Evolutionary conservation across 2,888 invertebrate species (phyloP).

Genomic region (Phrixothrix hirtus): DNA sequence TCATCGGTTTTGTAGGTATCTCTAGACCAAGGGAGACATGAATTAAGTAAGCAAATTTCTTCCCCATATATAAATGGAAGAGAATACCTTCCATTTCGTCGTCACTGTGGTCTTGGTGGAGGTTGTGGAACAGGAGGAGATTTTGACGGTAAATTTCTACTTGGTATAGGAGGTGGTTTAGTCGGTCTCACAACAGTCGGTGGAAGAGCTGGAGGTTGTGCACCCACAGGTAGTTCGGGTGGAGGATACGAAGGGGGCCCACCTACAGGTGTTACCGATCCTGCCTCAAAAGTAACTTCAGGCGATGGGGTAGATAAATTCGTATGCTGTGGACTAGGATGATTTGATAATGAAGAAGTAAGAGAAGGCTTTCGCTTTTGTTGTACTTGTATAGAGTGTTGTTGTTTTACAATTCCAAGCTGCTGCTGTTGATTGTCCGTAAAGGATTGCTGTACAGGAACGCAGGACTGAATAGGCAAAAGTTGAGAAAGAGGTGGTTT

Average conservation of each 20-base stretch:
- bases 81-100: slow-evolving; percentile 48
- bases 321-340: slow-evolving; percentile 9
- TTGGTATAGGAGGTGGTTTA: slow-evolving; percentile 62
- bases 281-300: slow-evolving; percentile 39
- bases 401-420: slow-evolving; percentile 3
- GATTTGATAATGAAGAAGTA: slow-evolving; percentile 5
- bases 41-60: slow-evolving; percentile 48
- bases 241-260: slow-evolving; percentile 55
- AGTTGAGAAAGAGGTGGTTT: slow-evolving; percentile 5
- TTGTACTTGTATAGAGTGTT: slow-evolving; percentile 2
- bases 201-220: slow-evolving; percentile 52
- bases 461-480: slow-evolving; percentile 1
- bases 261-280: slow-evolving; percentile 49
- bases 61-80: slow-evolving; percentile 51
- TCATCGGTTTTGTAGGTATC: slow-evolving; percentile 20
- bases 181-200: slow-evolving; percentile 44
- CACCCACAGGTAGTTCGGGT: slow-evolving; percentile 51
- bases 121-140: slow-evolving; percentile 54
- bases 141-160: slow-evolving; percentile 59
- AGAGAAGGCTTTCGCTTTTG: slow-evolving; percentile 22
- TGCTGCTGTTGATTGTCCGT: neutral
- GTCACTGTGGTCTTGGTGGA: slow-evolving; percentile 55
- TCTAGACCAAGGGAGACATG: slow-evolving; percentile 53
- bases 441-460: slow-evolving; percentile 2
- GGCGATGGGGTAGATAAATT: slow-evolving; percentile 31